Percentiles rank a stretch among this genome's conserved stretches.
phyloP scores from a whole-genome alignment of 2,113 vertebrate genomes.

The Colinus virginianus region DNA sequence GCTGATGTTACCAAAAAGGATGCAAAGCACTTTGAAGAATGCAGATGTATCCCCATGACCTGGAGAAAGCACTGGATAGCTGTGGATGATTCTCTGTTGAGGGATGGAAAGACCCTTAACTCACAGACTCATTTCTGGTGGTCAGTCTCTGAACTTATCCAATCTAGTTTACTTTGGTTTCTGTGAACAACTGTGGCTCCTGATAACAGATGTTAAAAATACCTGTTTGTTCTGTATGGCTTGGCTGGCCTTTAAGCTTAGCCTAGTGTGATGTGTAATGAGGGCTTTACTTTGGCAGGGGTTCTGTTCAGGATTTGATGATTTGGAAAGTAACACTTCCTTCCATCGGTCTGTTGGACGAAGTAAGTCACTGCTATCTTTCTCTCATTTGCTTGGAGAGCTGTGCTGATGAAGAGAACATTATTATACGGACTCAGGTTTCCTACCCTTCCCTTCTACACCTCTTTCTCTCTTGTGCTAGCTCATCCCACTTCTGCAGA shows the following conservation, averaged over 20 bases:
- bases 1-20: not conserved
- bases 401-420: not conserved
- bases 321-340: not conserved
- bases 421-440: not conserved
- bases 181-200: not conserved
- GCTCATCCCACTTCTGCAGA: not conserved
- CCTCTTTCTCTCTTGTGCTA: not conserved
- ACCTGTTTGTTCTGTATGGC: not conserved
- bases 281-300: not conserved
- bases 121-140: not conserved
- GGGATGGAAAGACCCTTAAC: not conserved
- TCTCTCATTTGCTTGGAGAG: not conserved
- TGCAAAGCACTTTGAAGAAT: not conserved
- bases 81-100: not conserved
- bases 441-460: not conserved
- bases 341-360: not conserved
- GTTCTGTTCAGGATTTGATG: conserved; percentile 1
- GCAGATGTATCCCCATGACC: not conserved
- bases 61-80: not conserved
- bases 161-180: not conserved
- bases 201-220: not conserved
- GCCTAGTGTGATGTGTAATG: not conserved
- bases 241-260: not conserved
- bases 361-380: conserved; percentile 8
- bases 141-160: not conserved